phyloP scores from a whole-genome alignment of 2,797 vertebrate genomes.

The Netta rufina region DNA sequence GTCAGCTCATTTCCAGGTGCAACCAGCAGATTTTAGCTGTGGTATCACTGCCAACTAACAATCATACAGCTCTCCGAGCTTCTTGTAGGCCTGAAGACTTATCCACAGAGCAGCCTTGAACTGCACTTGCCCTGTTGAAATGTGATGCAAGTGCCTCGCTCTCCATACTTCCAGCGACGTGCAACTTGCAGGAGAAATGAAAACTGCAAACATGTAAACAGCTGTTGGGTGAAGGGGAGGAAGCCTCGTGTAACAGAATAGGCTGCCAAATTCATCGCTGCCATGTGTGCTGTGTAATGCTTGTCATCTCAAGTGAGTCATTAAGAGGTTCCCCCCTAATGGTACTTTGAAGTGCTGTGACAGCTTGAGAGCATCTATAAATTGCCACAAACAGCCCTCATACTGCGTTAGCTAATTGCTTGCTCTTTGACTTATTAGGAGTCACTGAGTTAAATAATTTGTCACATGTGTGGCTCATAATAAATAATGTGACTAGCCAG shows the following conservation, averaged over 20 bases:
- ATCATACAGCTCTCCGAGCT: not conserved
- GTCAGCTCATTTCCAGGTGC: not conserved
- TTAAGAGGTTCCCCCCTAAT: conserved; percentile 82
- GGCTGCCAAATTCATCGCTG: conserved; percentile 85
- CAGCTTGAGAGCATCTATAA: conserved; percentile 90
- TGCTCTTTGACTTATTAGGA: conserved; percentile 96
- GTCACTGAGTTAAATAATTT: conserved; percentile 95
- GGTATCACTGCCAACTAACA: not conserved
- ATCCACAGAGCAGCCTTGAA: not conserved
- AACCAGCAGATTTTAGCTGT: not conserved
- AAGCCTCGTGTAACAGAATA: conserved; percentile 62
- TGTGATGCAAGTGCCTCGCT: not conserved
- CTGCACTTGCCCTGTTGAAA: not conserved
- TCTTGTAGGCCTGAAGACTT: not conserved
- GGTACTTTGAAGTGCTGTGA: conserved; percentile 90
- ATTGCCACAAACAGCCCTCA: conserved; percentile 89
- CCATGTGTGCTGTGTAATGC: conserved; percentile 87
- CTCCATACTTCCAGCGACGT: not conserved
- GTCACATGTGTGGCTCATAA: conserved; percentile 91
- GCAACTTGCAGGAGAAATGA: not conserved
- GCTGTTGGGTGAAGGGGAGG: conserved; percentile 59
- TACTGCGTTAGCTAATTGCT: conserved; percentile 94
- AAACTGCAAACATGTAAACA: conserved; percentile 74
- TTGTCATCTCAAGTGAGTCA: conserved; percentile 91
- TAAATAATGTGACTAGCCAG: conserved; percentile 88